phyloP scores from a whole-genome alignment of 1,140 invertebrate species.

The Tetragnatha versicolor region DNA sequence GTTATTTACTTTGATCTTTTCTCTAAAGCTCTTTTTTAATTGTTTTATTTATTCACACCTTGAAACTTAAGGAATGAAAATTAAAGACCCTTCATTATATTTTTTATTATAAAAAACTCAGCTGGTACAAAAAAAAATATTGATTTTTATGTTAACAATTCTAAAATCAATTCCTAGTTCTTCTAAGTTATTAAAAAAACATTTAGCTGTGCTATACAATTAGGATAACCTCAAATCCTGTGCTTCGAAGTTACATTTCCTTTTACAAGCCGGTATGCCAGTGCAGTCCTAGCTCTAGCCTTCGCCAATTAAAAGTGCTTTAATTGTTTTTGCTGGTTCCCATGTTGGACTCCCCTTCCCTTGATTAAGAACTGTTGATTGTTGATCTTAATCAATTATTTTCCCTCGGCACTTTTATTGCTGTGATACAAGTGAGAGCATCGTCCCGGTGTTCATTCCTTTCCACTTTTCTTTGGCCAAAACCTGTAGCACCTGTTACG shows the following conservation, averaged over 20 bases:
- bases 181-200: background rate
- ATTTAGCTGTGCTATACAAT: background rate
- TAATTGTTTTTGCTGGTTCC: conserved; percentile 26
- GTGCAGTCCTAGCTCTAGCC: background rate
- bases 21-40: too few relatives aligned
- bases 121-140: too few relatives aligned
- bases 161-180: background rate
- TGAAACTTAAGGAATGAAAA: too few relatives aligned
- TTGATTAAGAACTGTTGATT: conserved; percentile 28
- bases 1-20: too few relatives aligned
- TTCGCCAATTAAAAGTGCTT: conserved; percentile 8
- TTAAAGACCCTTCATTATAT: too few relatives aligned
- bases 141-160: background rate
- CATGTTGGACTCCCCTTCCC: conserved; percentile 3
- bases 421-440: conserved; percentile 42
- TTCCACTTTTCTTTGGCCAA: conserved; percentile 11
- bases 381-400: conserved; percentile 26
- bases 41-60: too few relatives aligned
- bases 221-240: background rate
- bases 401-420: conserved; percentile 29
- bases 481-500: conserved; percentile 40
- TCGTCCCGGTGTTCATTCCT: conserved; percentile 49
- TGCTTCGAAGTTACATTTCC: background rate
- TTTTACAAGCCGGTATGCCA: background rate
- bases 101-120: too few relatives aligned